These are phyloP conservation scores for Parnassius glacialis DNA, from an alignment of 2,888 invertebrate genomes.

Conservation along the genomic window DNA sequence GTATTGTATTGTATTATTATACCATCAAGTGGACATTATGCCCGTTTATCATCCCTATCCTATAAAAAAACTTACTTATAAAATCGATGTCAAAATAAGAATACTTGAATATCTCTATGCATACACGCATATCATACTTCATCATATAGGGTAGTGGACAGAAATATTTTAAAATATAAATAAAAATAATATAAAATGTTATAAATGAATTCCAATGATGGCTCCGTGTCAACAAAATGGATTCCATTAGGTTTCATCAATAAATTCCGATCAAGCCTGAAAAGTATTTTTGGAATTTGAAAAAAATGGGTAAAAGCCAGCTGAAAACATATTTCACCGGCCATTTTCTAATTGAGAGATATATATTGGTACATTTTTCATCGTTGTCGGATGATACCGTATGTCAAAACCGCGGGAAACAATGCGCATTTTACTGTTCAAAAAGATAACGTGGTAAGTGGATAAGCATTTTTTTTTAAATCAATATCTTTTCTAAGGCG, in stretches of 20 bases:
- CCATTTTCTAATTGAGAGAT: constrained; percentile 61
- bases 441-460: constrained; percentile 32
- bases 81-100: too few relatives aligned
- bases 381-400: constrained; percentile 28
- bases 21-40: too few relatives aligned
- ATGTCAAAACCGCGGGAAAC: constrained; percentile 29
- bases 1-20: too few relatives aligned
- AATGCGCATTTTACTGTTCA: constrained; percentile 21
- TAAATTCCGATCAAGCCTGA: constrained; percentile 38
- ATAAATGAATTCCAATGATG: constrained; percentile 2
- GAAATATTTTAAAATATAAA: too few relatives aligned
- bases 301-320: constrained; percentile 34
- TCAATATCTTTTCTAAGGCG: too few relatives aligned
- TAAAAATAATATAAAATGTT: too few relatives aligned
- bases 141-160: too few relatives aligned
- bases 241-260: constrained; percentile 34
- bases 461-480: not conserved
- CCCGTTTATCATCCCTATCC: too few relatives aligned
- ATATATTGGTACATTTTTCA: constrained; percentile 67
- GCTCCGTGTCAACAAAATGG: constrained; percentile 29
- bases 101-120: too few relatives aligned
- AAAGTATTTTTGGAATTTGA: constrained; percentile 33
- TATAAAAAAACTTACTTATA: too few relatives aligned
- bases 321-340: constrained; percentile 47
- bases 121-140: too few relatives aligned